Evolutionary conservation across 2,888 invertebrate species (phyloP).

Genomic region (Itoplectis maculator): DNA sequence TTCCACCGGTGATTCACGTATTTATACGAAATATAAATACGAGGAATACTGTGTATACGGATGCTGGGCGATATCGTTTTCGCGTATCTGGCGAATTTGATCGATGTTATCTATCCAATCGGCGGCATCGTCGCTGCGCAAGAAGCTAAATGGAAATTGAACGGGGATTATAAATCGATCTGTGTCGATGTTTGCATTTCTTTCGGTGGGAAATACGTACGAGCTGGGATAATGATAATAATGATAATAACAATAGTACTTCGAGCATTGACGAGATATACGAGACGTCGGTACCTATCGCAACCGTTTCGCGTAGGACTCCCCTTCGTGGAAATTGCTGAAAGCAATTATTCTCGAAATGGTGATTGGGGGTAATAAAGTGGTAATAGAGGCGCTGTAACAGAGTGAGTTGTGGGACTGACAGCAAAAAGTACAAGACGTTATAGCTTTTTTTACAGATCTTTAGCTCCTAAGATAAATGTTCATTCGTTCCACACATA

Average conservation of each 20-base stretch:
- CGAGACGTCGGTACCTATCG: background rate
- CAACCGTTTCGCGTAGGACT: constrained; percentile 1
- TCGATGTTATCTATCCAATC: constrained; percentile 31
- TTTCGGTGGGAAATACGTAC: constrained; percentile 15
- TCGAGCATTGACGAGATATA: background rate
- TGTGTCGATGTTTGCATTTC: constrained; percentile 30
- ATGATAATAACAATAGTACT: too few relatives aligned
- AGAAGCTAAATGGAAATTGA: constrained; percentile 48
- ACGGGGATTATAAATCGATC: constrained; percentile 27
- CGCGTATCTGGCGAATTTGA: constrained; percentile 26
- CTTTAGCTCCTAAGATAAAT: too few relatives aligned
- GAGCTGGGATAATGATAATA: too few relatives aligned
- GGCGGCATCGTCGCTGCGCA: constrained; percentile 12
- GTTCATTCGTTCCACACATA: background rate
- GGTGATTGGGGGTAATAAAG: constrained; percentile 29
- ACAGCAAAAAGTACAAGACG: background rate
- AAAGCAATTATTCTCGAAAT: constrained; percentile 20
- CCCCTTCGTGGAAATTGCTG: constrained; percentile 21
- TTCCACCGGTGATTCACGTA: background rate
- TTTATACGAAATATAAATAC: background rate
- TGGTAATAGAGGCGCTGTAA: constrained; percentile 5
- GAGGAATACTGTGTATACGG: background rate
- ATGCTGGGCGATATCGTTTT: constrained; percentile 9
- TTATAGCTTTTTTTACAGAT: background rate
- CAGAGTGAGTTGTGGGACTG: background rate